Evolutionary conservation across 2,113 vertebrate species (phyloP).

Genomic region (Dendrocopos noguchii): DNA sequence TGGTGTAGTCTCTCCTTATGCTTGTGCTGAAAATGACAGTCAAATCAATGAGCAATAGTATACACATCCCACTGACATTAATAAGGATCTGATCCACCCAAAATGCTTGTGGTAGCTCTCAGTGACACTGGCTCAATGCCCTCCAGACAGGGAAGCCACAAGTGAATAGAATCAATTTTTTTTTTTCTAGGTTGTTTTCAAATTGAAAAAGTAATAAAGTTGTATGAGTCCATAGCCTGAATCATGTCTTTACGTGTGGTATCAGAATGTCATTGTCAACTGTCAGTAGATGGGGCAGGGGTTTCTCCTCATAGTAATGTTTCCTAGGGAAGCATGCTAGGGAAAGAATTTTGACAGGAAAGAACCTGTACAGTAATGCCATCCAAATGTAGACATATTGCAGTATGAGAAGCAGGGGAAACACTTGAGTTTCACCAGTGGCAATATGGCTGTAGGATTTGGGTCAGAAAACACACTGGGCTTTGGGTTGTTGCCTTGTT

Average conservation of each 20-base stretch:
- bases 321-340: neutral
- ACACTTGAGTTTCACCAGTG: neutral
- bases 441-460: neutral
- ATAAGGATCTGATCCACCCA: neutral
- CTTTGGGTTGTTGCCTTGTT: neutral
- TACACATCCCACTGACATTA: neutral
- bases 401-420: neutral
- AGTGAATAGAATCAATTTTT: neutral
- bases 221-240: neutral
- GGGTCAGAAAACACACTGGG: neutral
- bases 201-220: conserved; percentile 37
- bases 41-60: neutral
- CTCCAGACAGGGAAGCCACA: conserved; percentile 51
- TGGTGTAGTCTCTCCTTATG: neutral
- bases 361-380: neutral
- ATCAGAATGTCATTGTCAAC: conserved; percentile 15
- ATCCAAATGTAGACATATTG: neutral
- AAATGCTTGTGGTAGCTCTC: neutral
- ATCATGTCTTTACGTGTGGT: neutral
- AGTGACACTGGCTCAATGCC: neutral
- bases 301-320: neutral
- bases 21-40: neutral
- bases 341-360: neutral
- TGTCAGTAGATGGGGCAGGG: neutral
- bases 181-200: conserved; percentile 23